A percentile compares a stretch with the other conserved stretches of the same genome.
Evolutionary conservation across 2,113 vertebrate genomes (phyloP).

Genomic region (Bolborhynchus lineola): DNA sequence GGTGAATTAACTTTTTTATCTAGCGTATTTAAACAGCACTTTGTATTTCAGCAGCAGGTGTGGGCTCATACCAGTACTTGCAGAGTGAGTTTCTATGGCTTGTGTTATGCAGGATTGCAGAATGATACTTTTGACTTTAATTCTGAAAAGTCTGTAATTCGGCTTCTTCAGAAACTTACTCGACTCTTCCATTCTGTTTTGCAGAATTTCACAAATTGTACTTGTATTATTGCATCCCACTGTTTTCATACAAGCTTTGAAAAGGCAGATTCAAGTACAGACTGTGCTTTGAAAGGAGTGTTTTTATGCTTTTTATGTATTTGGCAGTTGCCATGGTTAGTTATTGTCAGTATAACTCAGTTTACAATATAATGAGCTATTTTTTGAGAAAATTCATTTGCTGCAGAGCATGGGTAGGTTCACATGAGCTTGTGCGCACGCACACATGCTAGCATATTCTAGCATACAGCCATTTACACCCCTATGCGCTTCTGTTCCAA

Average conservation of each 20-base stretch:
- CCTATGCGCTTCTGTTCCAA: background rate
- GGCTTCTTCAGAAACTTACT: background rate
- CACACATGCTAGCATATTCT: fast-evolving
- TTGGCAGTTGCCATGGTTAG: constrained; percentile 20
- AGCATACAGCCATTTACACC: background rate
- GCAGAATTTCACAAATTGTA: background rate
- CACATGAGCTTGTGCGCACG: background rate
- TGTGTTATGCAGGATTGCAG: background rate
- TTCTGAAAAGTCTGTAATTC: background rate
- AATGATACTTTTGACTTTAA: background rate
- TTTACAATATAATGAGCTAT: constrained; percentile 11
- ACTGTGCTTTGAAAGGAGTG: constrained; percentile 1
- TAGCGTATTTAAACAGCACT: background rate
- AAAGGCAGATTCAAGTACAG: constrained; percentile 19
- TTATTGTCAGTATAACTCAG: constrained; percentile 9
- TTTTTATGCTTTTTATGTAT: constrained; percentile 2
- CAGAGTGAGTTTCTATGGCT: background rate
- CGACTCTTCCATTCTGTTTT: background rate
- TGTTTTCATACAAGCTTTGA: constrained; percentile 18
- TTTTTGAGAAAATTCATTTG: constrained; percentile 22
- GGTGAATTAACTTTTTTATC: background rate
- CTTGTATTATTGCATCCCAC: background rate
- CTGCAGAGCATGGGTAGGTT: background rate
- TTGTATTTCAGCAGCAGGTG: background rate
- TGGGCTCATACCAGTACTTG: background rate